Evolutionary conservation across 2,888 invertebrate species (phyloP).

Genomic region (Eupeodes latifasciatus): DNA sequence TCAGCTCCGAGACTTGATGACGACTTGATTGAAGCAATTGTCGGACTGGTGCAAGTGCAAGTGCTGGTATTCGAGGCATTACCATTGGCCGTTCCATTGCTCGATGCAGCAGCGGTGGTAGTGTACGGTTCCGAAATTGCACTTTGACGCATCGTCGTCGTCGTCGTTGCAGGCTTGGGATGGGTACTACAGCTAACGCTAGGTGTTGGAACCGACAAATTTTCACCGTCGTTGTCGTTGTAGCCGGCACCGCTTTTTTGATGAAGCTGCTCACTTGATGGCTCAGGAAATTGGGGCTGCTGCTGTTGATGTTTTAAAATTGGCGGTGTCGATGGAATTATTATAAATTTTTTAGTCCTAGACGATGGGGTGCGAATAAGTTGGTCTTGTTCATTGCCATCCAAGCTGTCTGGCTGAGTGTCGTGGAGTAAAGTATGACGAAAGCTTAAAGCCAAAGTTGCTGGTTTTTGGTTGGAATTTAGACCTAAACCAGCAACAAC

Average conservation of each 20-base stretch:
- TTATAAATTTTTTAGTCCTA: slow-evolving; percentile 82
- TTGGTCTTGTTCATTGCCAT: slow-evolving; percentile 81
- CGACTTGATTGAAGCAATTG: slow-evolving; percentile 79
- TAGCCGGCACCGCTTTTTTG: slow-evolving; percentile 31
- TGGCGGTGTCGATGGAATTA: slow-evolving; percentile 81
- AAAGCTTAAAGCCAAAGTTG: slow-evolving; percentile 69
- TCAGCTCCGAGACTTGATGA: slow-evolving; percentile 78
- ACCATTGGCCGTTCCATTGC: slow-evolving; percentile 55
- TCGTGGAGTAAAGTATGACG: slow-evolving; percentile 81
- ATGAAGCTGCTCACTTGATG: slow-evolving; percentile 71
- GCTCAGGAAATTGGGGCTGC: slow-evolving; percentile 76
- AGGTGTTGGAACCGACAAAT: slow-evolving; percentile 38
- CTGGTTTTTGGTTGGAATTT: slow-evolving; percentile 49
- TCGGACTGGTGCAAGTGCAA: slow-evolving; percentile 70
- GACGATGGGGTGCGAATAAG: slow-evolving; percentile 81
- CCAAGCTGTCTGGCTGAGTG: slow-evolving; percentile 81
- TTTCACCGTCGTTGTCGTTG: slow-evolving; percentile 5
- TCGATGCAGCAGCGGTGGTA: slow-evolving; percentile 7
- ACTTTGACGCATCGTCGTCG: slow-evolving; percentile 52
- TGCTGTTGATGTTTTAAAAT: slow-evolving; percentile 78
- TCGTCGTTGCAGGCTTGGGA: slow-evolving; percentile 43
- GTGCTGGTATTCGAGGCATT: slow-evolving; percentile 63
- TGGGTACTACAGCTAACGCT: slow-evolving; percentile 33
- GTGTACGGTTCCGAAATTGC: slow-evolving; percentile 50
- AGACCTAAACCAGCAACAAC: slow-evolving; percentile 30